A percentile compares a stretch with the other conserved stretches of the same genome.
Conservation (phyloP, 2,888 invertebrate genomes). For the Pediacus dermestoides region DNA sequence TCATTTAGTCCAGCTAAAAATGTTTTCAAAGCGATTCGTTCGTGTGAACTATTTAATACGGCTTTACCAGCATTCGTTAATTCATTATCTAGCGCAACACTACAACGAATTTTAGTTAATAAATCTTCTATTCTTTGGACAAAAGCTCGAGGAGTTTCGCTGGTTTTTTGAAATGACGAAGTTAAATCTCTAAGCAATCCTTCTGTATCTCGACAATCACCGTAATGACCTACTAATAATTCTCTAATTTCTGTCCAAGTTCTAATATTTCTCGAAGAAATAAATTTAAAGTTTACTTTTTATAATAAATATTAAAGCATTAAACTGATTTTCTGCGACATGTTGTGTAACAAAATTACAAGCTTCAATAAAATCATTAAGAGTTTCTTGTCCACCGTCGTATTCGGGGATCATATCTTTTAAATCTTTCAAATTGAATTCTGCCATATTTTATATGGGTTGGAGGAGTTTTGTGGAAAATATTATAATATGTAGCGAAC, state of each 20-base stretch:
- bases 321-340: background rate
- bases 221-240: constrained; percentile 1
- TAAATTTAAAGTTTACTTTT: constrained; percentile 2
- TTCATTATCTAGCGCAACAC: constrained; percentile 1
- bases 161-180: constrained; percentile 5
- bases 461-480: no score
- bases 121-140: constrained; percentile 4
- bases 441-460: no score
- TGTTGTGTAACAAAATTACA: background rate
- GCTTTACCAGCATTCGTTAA: background rate
- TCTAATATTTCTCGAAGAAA: background rate
- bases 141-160: constrained; percentile 7
- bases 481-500: no score
- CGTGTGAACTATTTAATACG: no score
- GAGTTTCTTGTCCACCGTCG: background rate
- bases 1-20: no score
- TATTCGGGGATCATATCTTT: constrained; percentile 1
- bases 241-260: constrained; percentile 4
- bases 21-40: no score
- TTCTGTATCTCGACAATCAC: constrained; percentile 6
- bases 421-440: background rate
- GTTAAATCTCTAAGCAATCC: constrained; percentile 5
- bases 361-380: background rate
- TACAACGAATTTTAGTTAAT: constrained; percentile 1
- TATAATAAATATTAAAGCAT: constrained; percentile 5